Evolutionary conservation across 1,140 invertebrate species (phyloP).

Genomic region (Geopemphigus sp.): DNA sequence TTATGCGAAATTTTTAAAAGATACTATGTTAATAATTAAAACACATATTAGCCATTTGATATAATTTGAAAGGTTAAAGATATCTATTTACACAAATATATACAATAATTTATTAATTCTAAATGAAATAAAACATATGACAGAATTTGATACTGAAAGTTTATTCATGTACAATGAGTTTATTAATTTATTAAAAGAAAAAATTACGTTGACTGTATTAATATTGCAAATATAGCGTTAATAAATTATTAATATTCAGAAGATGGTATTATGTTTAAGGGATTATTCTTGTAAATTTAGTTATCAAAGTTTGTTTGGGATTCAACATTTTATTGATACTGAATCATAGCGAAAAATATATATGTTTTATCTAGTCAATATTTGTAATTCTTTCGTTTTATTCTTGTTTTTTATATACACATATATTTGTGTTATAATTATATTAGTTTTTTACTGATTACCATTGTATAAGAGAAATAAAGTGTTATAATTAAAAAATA

Average conservation of each 20-base stretch:
- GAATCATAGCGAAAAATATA: background rate
- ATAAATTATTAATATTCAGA: background rate
- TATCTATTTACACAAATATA: too few species aligned
- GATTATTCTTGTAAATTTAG: background rate
- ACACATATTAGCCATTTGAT: too few species aligned
- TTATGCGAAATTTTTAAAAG: too few species aligned
- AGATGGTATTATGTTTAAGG: background rate
- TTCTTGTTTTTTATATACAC: conserved; percentile 1
- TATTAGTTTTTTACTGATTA: conserved; percentile 1
- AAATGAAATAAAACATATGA: too few species aligned
- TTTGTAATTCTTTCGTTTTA: background rate
- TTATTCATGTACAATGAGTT: too few species aligned
- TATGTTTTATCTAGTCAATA: conserved; percentile 21
- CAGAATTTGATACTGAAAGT: too few species aligned
- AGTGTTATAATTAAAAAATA: conserved; percentile 1
- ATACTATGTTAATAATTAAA: too few species aligned
- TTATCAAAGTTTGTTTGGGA: background rate
- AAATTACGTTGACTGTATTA: background rate
- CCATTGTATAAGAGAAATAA: background rate
- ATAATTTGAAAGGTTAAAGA: too few species aligned
- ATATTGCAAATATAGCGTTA: background rate
- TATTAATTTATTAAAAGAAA: too few species aligned
- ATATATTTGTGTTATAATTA: background rate
- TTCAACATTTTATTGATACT: background rate
- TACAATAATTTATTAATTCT: too few species aligned